Base-by-base conservation (phyloP, 37 sponge, comb jelly and placozoan species). In the Corticium candelabrum region DNA sequence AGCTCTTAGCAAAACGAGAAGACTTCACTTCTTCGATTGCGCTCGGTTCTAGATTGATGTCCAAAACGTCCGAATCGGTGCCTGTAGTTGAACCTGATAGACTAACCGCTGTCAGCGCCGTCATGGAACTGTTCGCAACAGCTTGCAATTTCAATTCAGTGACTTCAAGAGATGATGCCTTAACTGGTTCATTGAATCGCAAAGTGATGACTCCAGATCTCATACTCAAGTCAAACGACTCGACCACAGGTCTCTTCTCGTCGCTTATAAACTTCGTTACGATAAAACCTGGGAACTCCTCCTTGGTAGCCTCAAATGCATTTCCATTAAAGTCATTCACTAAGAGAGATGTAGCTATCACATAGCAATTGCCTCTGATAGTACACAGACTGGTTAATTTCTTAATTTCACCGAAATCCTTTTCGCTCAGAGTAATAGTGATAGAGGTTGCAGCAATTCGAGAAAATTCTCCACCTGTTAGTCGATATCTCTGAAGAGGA, bases 161-260 rank as follows among this genome's bases (percentile, higher is more conserved):
- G 29, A 70, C 73, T 5, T 70, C 29, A 7, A 70, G 36, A 4
- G 73, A 35, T 4, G 73, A 70, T 32, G 21, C 73, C 5, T 70
- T 29, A 4, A 70, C 73, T 5, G 73, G 7, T 69, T 94, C 95
- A 86, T 82, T 75, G 57, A 94, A 94, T n/a, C 70, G 39, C 35
- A 94, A 84, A 4, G 57, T 56, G 2, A 94, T 83, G n/a, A 40
- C 2, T 32, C 95, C 95, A 11, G 77, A 78, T 72, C 90, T 84
- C 80, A 94, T 75, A 57, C 88, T 82, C 27, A 94, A 69, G 78
- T 86, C 76, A 68, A 84, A 94, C 1, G 40, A 38, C 2, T 80
- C 56, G 34, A 94, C 73, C 3, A 50, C 33, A 37, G 95, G 95
- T 38, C 82, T n/a, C 0, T 78, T 69, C 35, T 76, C 67, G 41